Base-by-base conservation (phyloP, 2,797 vertebrate genomes). In the Sphenodon punctatus region DNA sequence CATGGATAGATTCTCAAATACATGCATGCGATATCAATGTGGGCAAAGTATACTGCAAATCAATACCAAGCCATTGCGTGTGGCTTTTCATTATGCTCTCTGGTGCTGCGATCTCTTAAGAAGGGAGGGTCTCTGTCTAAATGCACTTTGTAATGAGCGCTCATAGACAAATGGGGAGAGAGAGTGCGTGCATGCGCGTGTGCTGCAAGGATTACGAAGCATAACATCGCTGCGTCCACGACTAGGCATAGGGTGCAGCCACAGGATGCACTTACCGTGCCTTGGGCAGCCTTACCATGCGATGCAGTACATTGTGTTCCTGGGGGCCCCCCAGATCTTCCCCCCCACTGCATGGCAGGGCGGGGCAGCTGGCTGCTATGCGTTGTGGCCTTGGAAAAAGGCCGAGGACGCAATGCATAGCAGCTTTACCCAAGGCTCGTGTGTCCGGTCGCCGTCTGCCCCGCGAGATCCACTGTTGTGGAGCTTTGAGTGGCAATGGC, bases 31-130 rank as follows among this genome's bases (percentile, higher is more conserved):
- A 82, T 85, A 89, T 92, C 87, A 81, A 90, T 88, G 80, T 81
- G 68, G 67, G 58, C 68, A 74, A 83, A 91, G 88, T 64, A 65
- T 79, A 85, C 74, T 65, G 90, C 81, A 61, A 85, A 88, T 91
- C 90, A 70, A 85, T 91, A 89, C 63, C 3, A 81, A 72, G 83
- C 30, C 78, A 83, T 66, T 3, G 3, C 7, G 8, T 51, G 0
- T 3, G 16, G 83, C 74, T 82, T 49, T 75, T 59, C 83, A 84
- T 77, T 15, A 27, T 7, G 2, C 70, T 78, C 1, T 0, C 64
- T 49, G 41, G 46, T 22, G 61, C 1, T 0, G 70, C 67, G 85
- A 86, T 82, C 89, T 85, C 71, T 67, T 1, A 0, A 68, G 1
- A 2, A 75, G 19, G 38, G 23, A 39, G 13, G 23, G 8, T 63